These are phyloP conservation scores for Serinus canaria DNA, from an alignment of 2,113 vertebrate genomes.

Conservation along the genomic window DNA sequence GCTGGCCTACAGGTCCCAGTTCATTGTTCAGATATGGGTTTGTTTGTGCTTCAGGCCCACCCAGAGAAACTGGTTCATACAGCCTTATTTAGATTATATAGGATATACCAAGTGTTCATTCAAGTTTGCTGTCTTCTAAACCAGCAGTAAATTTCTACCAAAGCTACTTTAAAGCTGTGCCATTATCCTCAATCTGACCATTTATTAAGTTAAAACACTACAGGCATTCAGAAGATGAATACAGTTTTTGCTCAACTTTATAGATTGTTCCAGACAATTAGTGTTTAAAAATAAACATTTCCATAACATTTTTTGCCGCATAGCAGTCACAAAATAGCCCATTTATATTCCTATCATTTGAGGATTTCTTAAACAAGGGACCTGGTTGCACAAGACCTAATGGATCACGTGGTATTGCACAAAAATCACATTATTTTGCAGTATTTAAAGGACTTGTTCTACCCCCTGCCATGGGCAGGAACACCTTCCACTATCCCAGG, in stretches of 20 bases:
- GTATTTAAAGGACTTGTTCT: not conserved
- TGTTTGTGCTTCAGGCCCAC: not conserved
- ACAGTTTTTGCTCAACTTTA: not conserved
- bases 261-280: not conserved
- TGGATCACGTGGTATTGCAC: accelerated
- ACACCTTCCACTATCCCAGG: not conserved
- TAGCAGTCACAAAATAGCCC: not conserved
- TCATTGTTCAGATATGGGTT: not conserved
- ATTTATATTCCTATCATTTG: not conserved
- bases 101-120: not conserved
- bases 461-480: not conserved
- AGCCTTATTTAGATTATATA: not conserved
- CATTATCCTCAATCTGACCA: not conserved
- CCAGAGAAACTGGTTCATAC: not conserved
- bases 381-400: not conserved
- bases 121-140: not conserved
- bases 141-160: conserved; percentile 2
- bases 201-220: conserved; percentile 1
- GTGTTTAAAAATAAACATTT: not conserved
- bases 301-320: not conserved
- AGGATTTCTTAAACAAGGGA: not conserved
- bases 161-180: not conserved
- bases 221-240: not conserved
- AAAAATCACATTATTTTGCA: not conserved
- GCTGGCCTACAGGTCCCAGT: not conserved